phyloP scores from a whole-genome alignment of 2,888 invertebrate genomes.

The Eupsilia transversa region DNA sequence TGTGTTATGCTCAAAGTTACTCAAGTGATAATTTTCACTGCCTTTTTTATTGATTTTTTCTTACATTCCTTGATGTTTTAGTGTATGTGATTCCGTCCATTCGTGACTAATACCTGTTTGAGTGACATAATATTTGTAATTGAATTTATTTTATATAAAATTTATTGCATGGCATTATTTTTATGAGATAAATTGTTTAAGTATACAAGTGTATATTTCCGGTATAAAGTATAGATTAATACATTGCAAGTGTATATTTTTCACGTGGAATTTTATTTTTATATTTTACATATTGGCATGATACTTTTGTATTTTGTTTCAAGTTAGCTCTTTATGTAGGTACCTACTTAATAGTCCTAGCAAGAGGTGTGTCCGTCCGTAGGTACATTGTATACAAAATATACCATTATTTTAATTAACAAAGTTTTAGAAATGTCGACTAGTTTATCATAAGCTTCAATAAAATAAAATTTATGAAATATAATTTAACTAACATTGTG shows the following conservation, averaged over 20 bases:
- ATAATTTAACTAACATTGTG: conserved; percentile 77
- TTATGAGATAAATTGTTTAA: conserved; percentile 18
- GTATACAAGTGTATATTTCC: conserved; percentile 47
- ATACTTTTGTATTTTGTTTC: conserved; percentile 49
- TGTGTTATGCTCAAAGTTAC: conserved; percentile 72
- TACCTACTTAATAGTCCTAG: conserved; percentile 22
- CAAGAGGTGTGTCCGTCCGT: conserved; percentile 11
- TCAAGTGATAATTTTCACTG: conserved; percentile 77
- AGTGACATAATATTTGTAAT: conserved; percentile 74
- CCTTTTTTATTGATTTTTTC: conserved; percentile 65
- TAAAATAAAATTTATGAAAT: conserved; percentile 35
- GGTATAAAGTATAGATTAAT: conserved; percentile 6
- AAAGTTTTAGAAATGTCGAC: conserved; percentile 39
- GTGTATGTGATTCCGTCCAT: conserved; percentile 65
- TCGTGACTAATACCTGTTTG: conserved; percentile 74
- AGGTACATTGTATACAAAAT: conserved; percentile 46
- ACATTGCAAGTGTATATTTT: conserved; percentile 44
- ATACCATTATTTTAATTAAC: conserved; percentile 63
- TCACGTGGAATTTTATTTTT: conserved; percentile 1
- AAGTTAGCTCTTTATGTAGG: conserved; percentile 27
- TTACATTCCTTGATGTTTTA: conserved; percentile 62
- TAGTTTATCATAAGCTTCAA: conserved; percentile 37
- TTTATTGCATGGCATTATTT: conserved; percentile 41
- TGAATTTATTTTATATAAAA: conserved; percentile 48
- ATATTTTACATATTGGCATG: conserved; percentile 3